Base-by-base conservation (phyloP, 2,888 invertebrate genomes). In the Tinea pellionella region DNA sequence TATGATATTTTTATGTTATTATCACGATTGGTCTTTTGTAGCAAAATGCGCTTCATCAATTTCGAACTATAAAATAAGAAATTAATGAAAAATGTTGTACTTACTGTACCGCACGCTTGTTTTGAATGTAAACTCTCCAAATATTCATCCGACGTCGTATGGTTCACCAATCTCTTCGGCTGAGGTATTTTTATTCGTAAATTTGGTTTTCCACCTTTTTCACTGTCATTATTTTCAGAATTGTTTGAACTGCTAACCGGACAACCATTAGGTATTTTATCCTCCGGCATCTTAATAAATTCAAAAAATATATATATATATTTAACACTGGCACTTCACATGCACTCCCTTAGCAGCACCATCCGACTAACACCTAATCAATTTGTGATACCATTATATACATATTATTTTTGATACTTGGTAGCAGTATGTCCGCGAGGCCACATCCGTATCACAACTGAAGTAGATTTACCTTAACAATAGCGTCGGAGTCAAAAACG, bases 171-270 rank as follows among this genome's bases (percentile, higher is more conserved):
- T 63, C 71, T 74, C 60, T 85, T 68, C 3, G 85, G 81, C 42
- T 77, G 80, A n/a, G 78, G 75, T 63, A 86, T 78, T 70, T 81
- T 82, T 6, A 87, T 68, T 16, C 76, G 74, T 51, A 85, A 71
- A 56, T 74, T 75, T 1, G 77, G 73, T 63, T 81, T 85, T 64
- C 68, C 72, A 61, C 68, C 61, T 60, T 73, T 78, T 9, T 75
- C 69, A 42, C 51, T 62, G 32, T 41, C 47, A 29, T 47, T 16
- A 2, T 24, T 24, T 6, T 18, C 24, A 13, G 41, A 7, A 7
- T 37, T 29, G n/a, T 58, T 37, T 30, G 18, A 18, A 1, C 24
- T 42, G 32, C 30, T 57, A 12, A 57, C 11, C 7, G 57, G 57
- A 57, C 57, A 57, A 2, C 13, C 42, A 42, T 37, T 53, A 4